Conservation (phyloP, 1,140 invertebrate species). For the Branchinecta lynchi region DNA sequence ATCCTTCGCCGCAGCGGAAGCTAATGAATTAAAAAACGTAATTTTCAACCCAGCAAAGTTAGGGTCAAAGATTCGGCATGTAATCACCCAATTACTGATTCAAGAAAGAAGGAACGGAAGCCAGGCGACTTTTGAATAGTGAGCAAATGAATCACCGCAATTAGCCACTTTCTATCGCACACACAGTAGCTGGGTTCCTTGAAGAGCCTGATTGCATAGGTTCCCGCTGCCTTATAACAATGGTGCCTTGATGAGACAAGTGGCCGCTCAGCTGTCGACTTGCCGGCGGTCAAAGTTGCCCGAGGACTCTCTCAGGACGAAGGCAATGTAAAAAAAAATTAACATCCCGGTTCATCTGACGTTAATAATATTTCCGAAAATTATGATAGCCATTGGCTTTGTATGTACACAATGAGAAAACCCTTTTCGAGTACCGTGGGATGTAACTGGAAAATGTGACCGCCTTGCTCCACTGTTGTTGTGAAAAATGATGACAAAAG, state of each 20-base stretch:
- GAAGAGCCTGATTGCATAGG: background rate
- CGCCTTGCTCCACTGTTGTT: too few relatives aligned
- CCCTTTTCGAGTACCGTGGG: background rate
- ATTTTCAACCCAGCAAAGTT: too few relatives aligned
- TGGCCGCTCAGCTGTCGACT: background rate
- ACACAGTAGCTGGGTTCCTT: background rate
- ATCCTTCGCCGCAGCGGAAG: too few relatives aligned
- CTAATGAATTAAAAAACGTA: too few relatives aligned
- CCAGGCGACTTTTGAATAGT: conserved; percentile 8
- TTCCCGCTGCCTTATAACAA: conserved; percentile 9
- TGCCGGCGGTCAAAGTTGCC: background rate
- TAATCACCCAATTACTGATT: background rate
- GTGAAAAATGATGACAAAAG: too few relatives aligned
- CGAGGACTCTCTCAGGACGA: background rate
- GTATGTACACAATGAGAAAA: background rate
- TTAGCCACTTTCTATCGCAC: conserved; percentile 1
- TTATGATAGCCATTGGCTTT: conserved; percentile 7
- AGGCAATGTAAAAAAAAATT: background rate
- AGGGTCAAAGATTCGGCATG: background rate
- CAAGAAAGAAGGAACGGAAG: background rate
- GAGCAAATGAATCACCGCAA: background rate
- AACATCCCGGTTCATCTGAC: background rate
- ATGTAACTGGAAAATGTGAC: background rate
- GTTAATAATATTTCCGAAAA: conserved; percentile 1
- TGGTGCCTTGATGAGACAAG: background rate